Base-by-base conservation (phyloP, 53 echinoderm and acorn worm genomes). In the Apostichopus leukothele region DNA sequence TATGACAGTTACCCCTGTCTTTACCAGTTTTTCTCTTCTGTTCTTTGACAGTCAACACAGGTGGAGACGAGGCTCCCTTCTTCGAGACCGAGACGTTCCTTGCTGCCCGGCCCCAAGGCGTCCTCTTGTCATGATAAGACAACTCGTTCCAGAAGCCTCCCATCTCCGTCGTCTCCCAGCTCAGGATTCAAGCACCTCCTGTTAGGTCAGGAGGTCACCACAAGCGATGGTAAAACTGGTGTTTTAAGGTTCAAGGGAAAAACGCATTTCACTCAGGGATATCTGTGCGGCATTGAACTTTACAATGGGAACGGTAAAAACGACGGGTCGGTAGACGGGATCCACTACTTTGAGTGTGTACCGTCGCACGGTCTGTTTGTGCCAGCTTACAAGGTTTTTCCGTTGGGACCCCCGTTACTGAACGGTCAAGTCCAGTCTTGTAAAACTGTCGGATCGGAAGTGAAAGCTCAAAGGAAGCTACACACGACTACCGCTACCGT, bases 231-330 rank as follows among this genome's bases (percentile, higher is more conserved):
- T 50, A 89, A 91, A 14, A 79, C 90, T 14, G 99, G 99, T 5
- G 93, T 91, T 9, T 85, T 99, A 85, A 88, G 93, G 86, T 99
- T 96, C 80, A 99, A 99, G 86, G 99, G 99, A 53, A 94, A 94
- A 85, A 99, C 99, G 1, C 96, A 96, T 76, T 99, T 99, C 83
- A 92, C 96, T 80, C 94, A 96, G 90, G 99, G 99, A 59, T 93
- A 88, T 74, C 89, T 94, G 88, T 94, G 94, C 79, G 99, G 99
- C 12, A 95, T 99, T 61, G 93, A 89, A 63, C 92, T 99, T 61
- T 93, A 96, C 75, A 89, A 93, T 25, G 96, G 94, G 67, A 75
- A 88, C 3, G 99, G 99, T 14, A 99, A 99, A 83, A 92, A 99
- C 85, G 88, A 99, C 90, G 99, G 99, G 61, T 91, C 91, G 5